phyloP scores from a whole-genome alignment of 2,113 vertebrate genomes.

The Pomatorhinus ruficollis region DNA sequence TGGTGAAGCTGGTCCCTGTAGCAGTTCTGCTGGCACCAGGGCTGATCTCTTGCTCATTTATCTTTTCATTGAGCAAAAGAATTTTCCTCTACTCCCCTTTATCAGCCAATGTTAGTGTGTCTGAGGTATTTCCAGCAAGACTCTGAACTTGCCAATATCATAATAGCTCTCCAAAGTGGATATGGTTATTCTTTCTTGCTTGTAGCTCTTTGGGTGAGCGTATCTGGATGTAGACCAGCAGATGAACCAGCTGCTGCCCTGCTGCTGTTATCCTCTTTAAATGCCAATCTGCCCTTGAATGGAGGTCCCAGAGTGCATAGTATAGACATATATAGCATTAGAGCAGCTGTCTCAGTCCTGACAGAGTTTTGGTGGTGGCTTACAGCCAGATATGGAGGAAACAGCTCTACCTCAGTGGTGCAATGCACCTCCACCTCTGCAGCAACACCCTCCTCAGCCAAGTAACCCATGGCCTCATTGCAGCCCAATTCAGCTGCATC shows the following conservation, averaged over 20 bases:
- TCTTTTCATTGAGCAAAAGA: neutral
- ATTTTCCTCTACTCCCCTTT: neutral
- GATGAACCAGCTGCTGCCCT: neutral
- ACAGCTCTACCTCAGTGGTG: neutral
- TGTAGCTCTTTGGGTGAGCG: neutral
- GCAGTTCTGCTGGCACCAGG: neutral
- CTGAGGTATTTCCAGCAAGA: neutral
- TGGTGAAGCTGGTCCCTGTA: neutral
- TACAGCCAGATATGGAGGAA: neutral
- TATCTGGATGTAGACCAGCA: neutral
- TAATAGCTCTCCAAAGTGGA: neutral
- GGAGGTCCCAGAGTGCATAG: neutral
- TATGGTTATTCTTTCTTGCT: neutral
- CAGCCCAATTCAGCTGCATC: neutral
- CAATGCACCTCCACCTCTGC: neutral
- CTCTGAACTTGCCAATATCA: neutral
- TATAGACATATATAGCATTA: neutral
- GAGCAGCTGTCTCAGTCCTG: neutral
- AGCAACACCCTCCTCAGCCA: neutral
- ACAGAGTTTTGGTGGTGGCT: neutral
- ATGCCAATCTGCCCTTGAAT: neutral
- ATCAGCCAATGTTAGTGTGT: neutral
- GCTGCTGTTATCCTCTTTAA: neutral
- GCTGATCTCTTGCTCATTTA: neutral
- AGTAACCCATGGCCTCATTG: neutral